Evolutionary conservation across 1,140 invertebrate genomes (phyloP), one percentile per base, ranked within the genome.

Genomic region (Hermetia illucens): DNA sequence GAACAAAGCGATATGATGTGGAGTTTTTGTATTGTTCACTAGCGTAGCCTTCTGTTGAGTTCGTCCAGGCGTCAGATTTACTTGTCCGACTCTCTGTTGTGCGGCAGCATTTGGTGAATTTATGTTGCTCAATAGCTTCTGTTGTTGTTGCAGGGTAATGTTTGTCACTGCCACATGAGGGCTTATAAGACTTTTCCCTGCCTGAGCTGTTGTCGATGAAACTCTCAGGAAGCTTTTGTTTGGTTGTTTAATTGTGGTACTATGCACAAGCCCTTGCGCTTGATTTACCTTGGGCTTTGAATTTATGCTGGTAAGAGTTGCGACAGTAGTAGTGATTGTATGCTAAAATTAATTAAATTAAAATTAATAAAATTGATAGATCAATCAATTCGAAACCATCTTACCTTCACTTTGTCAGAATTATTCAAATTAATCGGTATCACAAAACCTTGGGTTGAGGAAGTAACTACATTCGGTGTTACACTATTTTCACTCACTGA

Each of bases 51-150:
- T n/a, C n/a, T n/a, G n/a, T n/a, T n/a, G n/a, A n/a, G n/a, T n/a
- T n/a, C n/a, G n/a, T n/a, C n/a, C n/a, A n/a, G n/a, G n/a, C n/a
- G n/a, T n/a, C n/a, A n/a, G n/a, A n/a, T n/a, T n/a, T n/a, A n/a
- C n/a, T n/a, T n/a, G n/a, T n/a, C n/a, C n/a, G n/a, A n/a, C n/a
- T n/a, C n/a, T n/a, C n/a, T n/a, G n/a, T n/a, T n/a, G n/a, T n/a
- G n/a, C n/a, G n/a, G n/a, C n/a, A 27, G 13, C 13, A 27, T 27
- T 27, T 13, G 24, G 13, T 27, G 24, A 9, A 27, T 8, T 46
- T 3, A 51, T 53, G 9, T 47, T 47, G 9, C 48, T 50, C 15
- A 51, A 51, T 34, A 49, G 52, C 12, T 55, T 53, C 22, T 51
- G 30, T 39, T 39, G 38, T 16, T 39, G 36, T 6, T 37, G 36